phyloP scores from a whole-genome alignment of 2,888 invertebrate species.

The Andrena trimmerana region DNA sequence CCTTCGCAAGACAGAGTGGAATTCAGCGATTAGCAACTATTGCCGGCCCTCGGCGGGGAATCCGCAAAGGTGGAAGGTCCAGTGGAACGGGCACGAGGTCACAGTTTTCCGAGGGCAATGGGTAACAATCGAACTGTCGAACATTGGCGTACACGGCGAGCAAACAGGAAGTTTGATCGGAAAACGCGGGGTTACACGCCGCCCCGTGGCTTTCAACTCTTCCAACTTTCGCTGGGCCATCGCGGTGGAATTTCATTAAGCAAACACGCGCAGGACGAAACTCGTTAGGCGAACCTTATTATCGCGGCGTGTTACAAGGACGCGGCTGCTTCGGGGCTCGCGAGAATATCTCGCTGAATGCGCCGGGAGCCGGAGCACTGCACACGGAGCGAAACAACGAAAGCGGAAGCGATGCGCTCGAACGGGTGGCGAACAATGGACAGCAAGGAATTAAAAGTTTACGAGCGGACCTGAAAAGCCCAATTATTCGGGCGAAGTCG shows the following conservation, averaged over 20 bases:
- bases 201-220: constrained; percentile 44
- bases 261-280: constrained; percentile 45
- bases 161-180: constrained; percentile 51
- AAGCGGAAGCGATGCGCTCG: background rate
- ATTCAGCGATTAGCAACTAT: too few relatives aligned
- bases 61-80: background rate
- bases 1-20: too few relatives aligned
- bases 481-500: constrained; percentile 2
- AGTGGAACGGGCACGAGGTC: background rate
- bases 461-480: background rate
- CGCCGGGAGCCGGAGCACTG: background rate
- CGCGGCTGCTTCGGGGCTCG: constrained; percentile 1
- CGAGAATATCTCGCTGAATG: constrained; percentile 34
- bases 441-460: constrained; percentile 40
- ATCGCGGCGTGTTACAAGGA: constrained; percentile 37
- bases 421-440: constrained; percentile 25
- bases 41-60: too few relatives aligned
- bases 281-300: constrained; percentile 63
- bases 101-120: background rate
- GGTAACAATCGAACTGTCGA: constrained; percentile 27
- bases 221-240: constrained; percentile 57
- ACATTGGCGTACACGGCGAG: constrained; percentile 48
- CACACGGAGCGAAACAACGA: constrained; percentile 4
- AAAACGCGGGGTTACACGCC: constrained; percentile 17
- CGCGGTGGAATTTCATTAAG: constrained; percentile 65